A percentile compares a stretch with the other conserved stretches of the same genome.
These are phyloP conservation scores for Radopholus similis DNA, from an alignment of 1,140 invertebrate species.

Conservation along the genomic window DNA sequence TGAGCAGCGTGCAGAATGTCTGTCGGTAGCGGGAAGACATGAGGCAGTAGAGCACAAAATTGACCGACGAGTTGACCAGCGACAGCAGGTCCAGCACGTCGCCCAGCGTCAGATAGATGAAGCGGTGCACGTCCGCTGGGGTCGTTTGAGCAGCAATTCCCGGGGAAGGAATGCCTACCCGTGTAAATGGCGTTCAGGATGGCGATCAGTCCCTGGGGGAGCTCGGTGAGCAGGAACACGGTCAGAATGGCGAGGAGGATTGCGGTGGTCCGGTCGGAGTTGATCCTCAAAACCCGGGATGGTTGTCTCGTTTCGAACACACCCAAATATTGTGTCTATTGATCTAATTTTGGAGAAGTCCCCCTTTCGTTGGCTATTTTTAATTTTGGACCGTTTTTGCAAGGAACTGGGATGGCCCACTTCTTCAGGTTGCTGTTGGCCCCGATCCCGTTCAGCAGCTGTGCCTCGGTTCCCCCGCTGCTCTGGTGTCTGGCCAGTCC, in stretches of 20 bases:
- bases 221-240: conserved; percentile 53
- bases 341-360: not conserved
- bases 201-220: conserved; percentile 52
- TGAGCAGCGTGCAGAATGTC: conserved; percentile 48
- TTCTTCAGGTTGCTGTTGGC: not conserved
- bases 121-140: conserved; percentile 33
- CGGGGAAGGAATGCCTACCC: not conserved
- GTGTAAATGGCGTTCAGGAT: conserved; percentile 54
- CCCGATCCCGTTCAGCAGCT: not conserved
- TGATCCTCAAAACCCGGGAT: conserved; percentile 11
- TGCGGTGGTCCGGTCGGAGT: conserved; percentile 49
- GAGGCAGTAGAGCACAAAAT: conserved; percentile 55
- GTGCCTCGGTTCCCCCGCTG: not conserved
- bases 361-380: too few relatives aligned
- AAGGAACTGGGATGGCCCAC: too few relatives aligned
- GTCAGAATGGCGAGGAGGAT: conserved; percentile 49
- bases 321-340: not conserved
- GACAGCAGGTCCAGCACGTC: conserved; percentile 53
- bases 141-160: not conserved
- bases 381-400: too few relatives aligned
- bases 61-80: conserved; percentile 49
- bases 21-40: conserved; percentile 53
- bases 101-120: conserved; percentile 47
- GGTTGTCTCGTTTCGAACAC: not conserved
- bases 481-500: not conserved